Percentiles rank a stretch among this genome's conserved stretches.
Evolutionary conservation across 2,797 vertebrate species (phyloP).

Genomic region (Sardinella longiceps): DNA sequence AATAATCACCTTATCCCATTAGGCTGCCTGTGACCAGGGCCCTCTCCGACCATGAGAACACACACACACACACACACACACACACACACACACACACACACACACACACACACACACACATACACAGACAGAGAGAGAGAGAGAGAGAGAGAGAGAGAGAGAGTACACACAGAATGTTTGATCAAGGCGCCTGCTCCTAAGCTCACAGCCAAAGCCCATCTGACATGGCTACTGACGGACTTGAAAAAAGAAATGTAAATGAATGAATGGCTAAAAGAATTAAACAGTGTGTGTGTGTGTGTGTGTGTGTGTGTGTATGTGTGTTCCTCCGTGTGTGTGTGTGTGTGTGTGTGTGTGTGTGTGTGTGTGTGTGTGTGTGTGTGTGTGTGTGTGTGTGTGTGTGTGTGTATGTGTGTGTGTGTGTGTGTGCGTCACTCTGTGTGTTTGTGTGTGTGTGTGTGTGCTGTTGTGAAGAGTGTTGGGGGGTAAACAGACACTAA

Average conservation of each 20-base stretch:
- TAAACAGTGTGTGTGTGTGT: background rate
- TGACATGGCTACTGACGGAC: conserved; percentile 17
- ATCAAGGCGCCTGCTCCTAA: background rate
- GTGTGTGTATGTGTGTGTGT: conserved; percentile 4
- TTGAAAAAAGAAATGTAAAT: conserved; percentile 33
- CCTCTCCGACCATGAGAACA: background rate
- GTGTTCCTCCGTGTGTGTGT: background rate
- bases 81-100: background rate
- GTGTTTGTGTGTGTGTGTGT: background rate
- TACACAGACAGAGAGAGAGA: conserved; percentile 28
- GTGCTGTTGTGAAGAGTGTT: background rate
- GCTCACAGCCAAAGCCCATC: conserved; percentile 14
- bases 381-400: background rate
- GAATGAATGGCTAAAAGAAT: background rate
- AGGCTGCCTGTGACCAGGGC: background rate
- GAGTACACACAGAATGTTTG: background rate
- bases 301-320: conserved; percentile 25
- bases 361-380: background rate
- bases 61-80: background rate
- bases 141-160: no score
- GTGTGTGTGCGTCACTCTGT: background rate
- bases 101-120: background rate
- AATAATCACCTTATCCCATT: conserved; percentile 19
- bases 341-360: background rate
- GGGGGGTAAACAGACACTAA: background rate